phyloP scores from a whole-genome alignment of 2,888 invertebrate species.

The Sipha maydis region DNA sequence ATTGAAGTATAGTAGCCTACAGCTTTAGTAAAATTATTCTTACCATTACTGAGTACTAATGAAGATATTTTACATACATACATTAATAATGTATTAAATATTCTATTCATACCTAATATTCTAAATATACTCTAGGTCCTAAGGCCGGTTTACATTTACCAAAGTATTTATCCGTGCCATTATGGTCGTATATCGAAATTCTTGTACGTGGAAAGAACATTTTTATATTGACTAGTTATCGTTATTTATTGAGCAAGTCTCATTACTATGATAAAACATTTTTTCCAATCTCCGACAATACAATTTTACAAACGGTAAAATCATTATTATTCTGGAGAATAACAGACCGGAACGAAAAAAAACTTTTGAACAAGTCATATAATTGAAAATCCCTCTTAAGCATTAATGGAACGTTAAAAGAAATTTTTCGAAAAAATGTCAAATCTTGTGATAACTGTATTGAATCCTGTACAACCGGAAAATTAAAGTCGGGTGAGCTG shows the following conservation, averaged over 20 bases:
- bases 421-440: constrained; percentile 33
- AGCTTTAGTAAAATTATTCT: not conserved
- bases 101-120: not conserved
- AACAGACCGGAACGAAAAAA: not conserved
- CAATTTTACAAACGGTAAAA: not conserved
- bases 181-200: too few relatives aligned
- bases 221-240: too few relatives aligned
- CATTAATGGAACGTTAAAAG: not conserved
- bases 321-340: not conserved
- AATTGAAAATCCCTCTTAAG: constrained; percentile 34
- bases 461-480: not conserved
- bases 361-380: constrained; percentile 20
- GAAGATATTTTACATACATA: not conserved
- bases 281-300: not conserved
- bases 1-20: too few relatives aligned
- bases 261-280: too few relatives aligned
- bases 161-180: too few relatives aligned
- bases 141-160: too few relatives aligned
- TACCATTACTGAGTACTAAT: not conserved
- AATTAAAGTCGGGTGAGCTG: not conserved
- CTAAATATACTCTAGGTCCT: not conserved
- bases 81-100: not conserved
- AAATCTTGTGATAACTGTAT: not conserved
- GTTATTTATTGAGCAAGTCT: too few relatives aligned
- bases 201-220: too few relatives aligned